Base-by-base conservation (phyloP, 1,140 invertebrate species). In the Drosophila kikkawai region DNA sequence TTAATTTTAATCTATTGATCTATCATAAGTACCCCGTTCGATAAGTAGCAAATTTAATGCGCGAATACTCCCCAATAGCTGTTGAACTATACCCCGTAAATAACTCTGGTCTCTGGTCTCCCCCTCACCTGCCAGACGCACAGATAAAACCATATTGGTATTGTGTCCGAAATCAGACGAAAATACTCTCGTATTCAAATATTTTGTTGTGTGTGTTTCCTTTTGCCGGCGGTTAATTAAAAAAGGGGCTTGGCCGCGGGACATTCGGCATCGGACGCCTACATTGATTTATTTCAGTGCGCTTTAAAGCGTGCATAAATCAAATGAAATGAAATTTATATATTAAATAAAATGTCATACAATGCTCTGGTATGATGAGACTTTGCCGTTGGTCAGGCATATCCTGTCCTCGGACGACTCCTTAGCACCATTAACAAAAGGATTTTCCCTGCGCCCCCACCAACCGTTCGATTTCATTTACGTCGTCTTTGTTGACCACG, bases 371-470 rank as follows among this genome's bases (percentile, higher is more conserved):
- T 17, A 36, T 53, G 50, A 57, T 19, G 61, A 50, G 71, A 47
- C 59, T 67, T 63, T 48, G 48, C 58, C 53, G 76, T 41, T 39
- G 53, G 59, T 11, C 44, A 7, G 37, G 37, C 37, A 36, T 17
- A 26, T 73, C 55, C 64, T 53, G 48, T 22, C 22, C 22, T 22
- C 45, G 22, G 8, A 48, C 50, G 75, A 82, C 80, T 86, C 83
- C 87, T 86, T 86, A 86, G 83, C 83, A 68, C 70, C 84, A 86
- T 86, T 87, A 87, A 86, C 83, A 86, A 86, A 86, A 86, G 82
- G 83, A 77, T 71, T 75, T 59, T 67, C 47, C 32, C 48, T 34
- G 19, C 19, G 29, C 29, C 9, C 12, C 12, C 32, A n/a, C 34
- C 34, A 26, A n/a, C 34, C 34, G 17, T 29, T 45, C 65, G 11